phyloP scores from a whole-genome alignment of 2,113 vertebrate species.

The Erythrolamprus reginae region DNA sequence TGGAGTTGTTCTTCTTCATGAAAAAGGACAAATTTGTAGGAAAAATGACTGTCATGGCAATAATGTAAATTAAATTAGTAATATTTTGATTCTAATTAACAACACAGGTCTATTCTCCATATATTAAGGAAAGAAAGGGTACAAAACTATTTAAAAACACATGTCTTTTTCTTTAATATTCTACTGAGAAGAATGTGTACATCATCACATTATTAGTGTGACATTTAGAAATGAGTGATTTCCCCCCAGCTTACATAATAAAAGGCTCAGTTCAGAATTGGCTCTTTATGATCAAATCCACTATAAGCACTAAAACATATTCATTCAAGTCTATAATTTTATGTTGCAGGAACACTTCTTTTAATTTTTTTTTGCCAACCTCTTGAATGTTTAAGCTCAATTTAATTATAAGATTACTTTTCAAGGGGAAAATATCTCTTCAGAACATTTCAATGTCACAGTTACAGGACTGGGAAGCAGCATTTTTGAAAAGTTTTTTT shows the following conservation, averaged over 20 bases:
- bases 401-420: neutral
- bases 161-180: neutral
- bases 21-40: neutral
- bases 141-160: neutral
- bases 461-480: neutral
- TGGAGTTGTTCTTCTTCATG: neutral
- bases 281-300: neutral
- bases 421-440: neutral
- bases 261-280: too few relatives aligned
- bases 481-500: neutral
- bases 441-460: neutral
- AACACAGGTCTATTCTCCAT: neutral
- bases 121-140: neutral
- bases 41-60: neutral
- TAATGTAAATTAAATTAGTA: neutral
- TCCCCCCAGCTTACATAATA: neutral
- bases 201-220: neutral
- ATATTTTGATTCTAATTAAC: neutral
- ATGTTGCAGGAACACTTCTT: neutral
- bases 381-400: neutral
- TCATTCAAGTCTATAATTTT: neutral
- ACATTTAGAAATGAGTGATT: neutral
- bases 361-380: neutral
- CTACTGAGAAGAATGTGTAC: neutral
- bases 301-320: neutral